A percentile compares a stretch with the other conserved stretches of the same genome.
phyloP scores from a whole-genome alignment of 2,113 vertebrate genomes.

The Macrotus californicus region DNA sequence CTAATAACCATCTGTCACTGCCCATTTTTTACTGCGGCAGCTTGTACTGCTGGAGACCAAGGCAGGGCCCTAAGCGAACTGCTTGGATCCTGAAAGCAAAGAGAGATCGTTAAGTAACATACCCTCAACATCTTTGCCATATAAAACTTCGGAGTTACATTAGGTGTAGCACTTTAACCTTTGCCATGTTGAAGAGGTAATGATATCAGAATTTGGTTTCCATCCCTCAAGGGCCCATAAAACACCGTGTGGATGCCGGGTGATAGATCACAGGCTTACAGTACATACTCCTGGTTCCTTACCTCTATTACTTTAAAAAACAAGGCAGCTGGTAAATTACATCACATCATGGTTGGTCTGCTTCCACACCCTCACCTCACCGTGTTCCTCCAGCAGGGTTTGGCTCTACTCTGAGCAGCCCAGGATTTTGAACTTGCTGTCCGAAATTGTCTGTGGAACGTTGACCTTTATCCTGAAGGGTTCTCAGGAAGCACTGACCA shows the following conservation, averaged over 20 bases:
- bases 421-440: too few species aligned
- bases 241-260: not conserved
- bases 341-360: rapidly evolving
- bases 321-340: not conserved
- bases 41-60: not conserved
- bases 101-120: conserved; percentile 41
- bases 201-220: conserved; percentile 29
- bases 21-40: not conserved
- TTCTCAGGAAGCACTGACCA: not conserved
- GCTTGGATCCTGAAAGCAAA: conserved; percentile 66
- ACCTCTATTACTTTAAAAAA: not conserved
- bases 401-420: not conserved
- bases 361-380: not conserved
- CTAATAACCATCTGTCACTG: conserved; percentile 52
- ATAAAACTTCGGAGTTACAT: conserved; percentile 23
- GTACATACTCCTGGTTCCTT: not conserved
- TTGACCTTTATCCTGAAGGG: not conserved
- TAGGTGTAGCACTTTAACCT: conserved; percentile 49
- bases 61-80: conserved; percentile 36
- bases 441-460: rapidly evolving
- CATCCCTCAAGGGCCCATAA: not conserved
- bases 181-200: conserved; percentile 32
- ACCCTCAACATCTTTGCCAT: not conserved
- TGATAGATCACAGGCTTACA: not conserved
- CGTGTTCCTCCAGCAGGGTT: not conserved